Conservation (phyloP, 2,888 invertebrate species). For the Orchesellides sinensis region DNA sequence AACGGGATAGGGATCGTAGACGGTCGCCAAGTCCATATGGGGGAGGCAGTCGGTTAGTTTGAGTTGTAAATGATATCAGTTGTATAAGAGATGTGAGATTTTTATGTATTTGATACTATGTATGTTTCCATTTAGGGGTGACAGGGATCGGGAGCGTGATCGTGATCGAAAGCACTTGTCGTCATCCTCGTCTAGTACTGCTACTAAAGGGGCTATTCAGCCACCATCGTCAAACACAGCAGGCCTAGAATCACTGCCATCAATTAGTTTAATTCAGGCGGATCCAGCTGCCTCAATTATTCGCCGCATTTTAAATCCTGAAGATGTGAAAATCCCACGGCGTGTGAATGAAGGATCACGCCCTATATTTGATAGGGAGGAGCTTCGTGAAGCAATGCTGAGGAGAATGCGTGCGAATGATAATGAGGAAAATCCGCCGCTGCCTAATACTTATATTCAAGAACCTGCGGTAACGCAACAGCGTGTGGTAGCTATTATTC, state of each 20-base stretch:
- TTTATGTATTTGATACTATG: too few relatives aligned
- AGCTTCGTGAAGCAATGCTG: slow-evolving; percentile 70
- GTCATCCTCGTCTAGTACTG: background rate
- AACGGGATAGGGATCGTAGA: slow-evolving; percentile 15
- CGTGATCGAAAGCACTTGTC: slow-evolving; percentile 19
- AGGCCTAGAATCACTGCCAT: slow-evolving; percentile 28
- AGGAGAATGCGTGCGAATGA: slow-evolving; percentile 68
- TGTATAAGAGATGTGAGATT: too few relatives aligned
- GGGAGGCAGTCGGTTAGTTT: slow-evolving; percentile 25
- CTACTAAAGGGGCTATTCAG: slow-evolving; percentile 19
- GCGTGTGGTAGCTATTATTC: slow-evolving; percentile 72
- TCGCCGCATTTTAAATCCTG: slow-evolving; percentile 70
- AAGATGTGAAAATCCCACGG: slow-evolving; percentile 72
- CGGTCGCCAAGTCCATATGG: slow-evolving; percentile 40
- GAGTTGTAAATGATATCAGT: background rate
- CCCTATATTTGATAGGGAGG: slow-evolving; percentile 73
- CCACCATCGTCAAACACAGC: background rate
- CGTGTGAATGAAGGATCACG: slow-evolving; percentile 69
- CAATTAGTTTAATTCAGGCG: slow-evolving; percentile 64
- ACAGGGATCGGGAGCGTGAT: slow-evolving; percentile 29
- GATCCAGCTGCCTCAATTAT: slow-evolving; percentile 63
- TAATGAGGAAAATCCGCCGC: slow-evolving; percentile 69
- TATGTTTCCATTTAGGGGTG: background rate
- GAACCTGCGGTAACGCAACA: slow-evolving; percentile 62
- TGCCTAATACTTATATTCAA: slow-evolving; percentile 43